These are phyloP conservation scores for Lutjanus argentimaculatus DNA, from an alignment of 2,797 vertebrate species.

Conservation along the genomic window DNA sequence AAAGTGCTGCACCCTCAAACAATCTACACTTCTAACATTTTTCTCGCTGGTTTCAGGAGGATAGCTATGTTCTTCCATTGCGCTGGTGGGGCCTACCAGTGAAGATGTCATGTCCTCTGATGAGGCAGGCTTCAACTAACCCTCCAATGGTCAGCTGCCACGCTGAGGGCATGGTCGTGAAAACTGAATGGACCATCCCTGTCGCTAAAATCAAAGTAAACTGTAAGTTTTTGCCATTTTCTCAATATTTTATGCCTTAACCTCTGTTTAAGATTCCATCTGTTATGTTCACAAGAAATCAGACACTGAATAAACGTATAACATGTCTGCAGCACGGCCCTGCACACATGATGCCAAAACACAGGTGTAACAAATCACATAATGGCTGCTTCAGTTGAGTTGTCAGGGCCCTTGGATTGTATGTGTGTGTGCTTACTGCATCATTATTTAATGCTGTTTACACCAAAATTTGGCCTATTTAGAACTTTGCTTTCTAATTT, in stretches of 20 bases:
- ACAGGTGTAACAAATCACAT: background rate
- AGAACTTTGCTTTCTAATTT: too few relatives aligned
- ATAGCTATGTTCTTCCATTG: slow-evolving; percentile 79
- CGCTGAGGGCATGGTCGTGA: slow-evolving; percentile 81
- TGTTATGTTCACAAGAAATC: too few relatives aligned
- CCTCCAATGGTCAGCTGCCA: slow-evolving; percentile 82
- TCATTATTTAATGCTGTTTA: too few relatives aligned
- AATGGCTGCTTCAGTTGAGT: background rate
- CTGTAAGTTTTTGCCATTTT: slow-evolving; percentile 64
- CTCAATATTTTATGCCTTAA: too few relatives aligned
- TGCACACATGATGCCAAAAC: background rate
- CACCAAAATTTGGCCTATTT: too few relatives aligned
- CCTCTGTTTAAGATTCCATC: background rate
- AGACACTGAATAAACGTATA: background rate
- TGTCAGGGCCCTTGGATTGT: background rate
- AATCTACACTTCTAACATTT: background rate
- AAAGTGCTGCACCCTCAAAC: background rate
- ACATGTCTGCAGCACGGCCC: background rate
- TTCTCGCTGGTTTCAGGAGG: slow-evolving; percentile 67
- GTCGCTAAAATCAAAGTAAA: slow-evolving; percentile 74
- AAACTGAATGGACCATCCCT: slow-evolving; percentile 51
- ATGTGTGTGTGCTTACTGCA: background rate
- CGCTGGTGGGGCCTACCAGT: slow-evolving; percentile 79
- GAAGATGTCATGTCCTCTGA: slow-evolving; percentile 82
- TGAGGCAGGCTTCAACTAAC: slow-evolving; percentile 45